phyloP scores from a whole-genome alignment of 2,888 invertebrate species.

The Syritta pipiens region DNA sequence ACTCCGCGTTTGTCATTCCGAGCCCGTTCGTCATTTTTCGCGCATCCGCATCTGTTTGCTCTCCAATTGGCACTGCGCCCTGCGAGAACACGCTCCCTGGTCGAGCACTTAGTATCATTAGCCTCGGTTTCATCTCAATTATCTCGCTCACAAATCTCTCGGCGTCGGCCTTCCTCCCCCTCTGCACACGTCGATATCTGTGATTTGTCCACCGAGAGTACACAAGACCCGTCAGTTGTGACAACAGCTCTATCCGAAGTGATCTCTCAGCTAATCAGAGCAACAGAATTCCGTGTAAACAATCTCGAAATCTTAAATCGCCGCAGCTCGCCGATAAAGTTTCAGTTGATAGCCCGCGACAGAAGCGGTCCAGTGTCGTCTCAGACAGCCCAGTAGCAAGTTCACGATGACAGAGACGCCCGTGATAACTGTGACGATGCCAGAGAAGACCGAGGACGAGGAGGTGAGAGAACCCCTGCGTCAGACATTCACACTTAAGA shows the following conservation, averaged over 20 bases:
- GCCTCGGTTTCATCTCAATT: slow-evolving; percentile 22
- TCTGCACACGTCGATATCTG: not conserved
- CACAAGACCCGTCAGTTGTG: too few species aligned
- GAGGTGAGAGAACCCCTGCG: slow-evolving; percentile 43
- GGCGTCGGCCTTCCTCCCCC: not conserved
- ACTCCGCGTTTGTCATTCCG: too few species aligned
- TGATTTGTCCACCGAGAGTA: too few species aligned
- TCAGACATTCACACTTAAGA: slow-evolving; percentile 29
- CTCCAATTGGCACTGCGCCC: slow-evolving; percentile 17
- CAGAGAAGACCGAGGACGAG: slow-evolving; percentile 35
- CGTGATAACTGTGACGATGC: slow-evolving; percentile 28
- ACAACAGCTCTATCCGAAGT: not conserved
- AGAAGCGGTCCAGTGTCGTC: slow-evolving; percentile 31
- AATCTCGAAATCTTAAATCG: not conserved
- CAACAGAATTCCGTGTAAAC: not conserved
- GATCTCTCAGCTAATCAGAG: not conserved
- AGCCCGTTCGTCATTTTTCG: slow-evolving; percentile 6
- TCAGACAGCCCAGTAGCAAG: not conserved
- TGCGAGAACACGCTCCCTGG: not conserved
- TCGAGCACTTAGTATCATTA: slow-evolving; percentile 45
- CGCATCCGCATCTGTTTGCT: slow-evolving; percentile 5
- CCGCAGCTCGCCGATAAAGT: not conserved
- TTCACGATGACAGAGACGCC: slow-evolving; percentile 42
- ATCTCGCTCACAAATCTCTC: slow-evolving; percentile 36
- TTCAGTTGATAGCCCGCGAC: not conserved